A percentile compares a stretch with the other conserved stretches of the same genome.
Evolutionary conservation across 2,888 invertebrate species (phyloP).

Genomic region (Chydorus sphaericus): DNA sequence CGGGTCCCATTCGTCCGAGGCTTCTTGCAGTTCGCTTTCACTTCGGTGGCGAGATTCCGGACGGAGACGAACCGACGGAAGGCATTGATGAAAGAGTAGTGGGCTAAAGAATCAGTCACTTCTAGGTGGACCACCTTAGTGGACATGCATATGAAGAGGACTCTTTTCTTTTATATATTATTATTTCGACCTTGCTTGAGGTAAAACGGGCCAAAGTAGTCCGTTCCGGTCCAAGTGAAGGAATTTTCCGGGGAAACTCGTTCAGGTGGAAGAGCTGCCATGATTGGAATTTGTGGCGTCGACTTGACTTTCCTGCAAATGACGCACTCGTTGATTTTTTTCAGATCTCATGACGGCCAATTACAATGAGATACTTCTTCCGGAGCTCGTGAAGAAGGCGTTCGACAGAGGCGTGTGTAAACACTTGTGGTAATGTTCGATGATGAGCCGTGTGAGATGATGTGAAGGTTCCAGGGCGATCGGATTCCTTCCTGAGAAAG

Average conservation of each 20-base stretch:
- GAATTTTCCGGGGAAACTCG: background rate
- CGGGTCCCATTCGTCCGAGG: too few relatives aligned
- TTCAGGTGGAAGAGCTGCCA: background rate
- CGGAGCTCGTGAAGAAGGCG: background rate
- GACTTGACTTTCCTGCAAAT: background rate
- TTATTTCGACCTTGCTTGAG: background rate
- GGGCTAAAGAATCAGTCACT: background rate
- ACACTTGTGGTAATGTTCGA: background rate
- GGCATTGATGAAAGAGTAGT: conserved; percentile 7
- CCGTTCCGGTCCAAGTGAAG: conserved; percentile 12
- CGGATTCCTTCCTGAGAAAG: too few relatives aligned
- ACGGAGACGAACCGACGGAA: conserved; percentile 9
- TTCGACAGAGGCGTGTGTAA: background rate
- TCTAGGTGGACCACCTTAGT: conserved; percentile 16
- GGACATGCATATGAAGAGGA: conserved; percentile 14
- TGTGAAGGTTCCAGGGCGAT: background rate
- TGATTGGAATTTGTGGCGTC: background rate
- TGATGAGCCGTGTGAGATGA: background rate
- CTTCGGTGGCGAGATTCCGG: conserved; percentile 18
- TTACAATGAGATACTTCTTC: background rate
- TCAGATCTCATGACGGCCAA: background rate
- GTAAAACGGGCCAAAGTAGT: conserved; percentile 9
- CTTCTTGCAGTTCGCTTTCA: too few relatives aligned
- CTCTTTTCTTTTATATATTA: background rate
- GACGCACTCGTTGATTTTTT: background rate